Base-by-base conservation (phyloP, 2,113 vertebrate genomes). In the Brienomyrus longianalis region DNA sequence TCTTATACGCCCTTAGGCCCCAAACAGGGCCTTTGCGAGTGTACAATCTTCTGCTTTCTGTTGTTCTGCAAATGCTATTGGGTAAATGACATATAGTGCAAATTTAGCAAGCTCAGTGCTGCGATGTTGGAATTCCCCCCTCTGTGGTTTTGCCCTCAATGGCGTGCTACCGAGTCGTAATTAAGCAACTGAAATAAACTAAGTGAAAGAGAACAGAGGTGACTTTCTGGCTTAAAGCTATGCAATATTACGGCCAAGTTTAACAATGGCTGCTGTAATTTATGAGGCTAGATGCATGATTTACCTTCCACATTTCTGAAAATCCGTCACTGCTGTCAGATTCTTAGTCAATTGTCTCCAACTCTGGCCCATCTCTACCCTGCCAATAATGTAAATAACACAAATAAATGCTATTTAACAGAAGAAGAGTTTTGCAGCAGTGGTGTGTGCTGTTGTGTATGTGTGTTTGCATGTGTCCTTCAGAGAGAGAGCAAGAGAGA, bases 81-180 rank as follows among this genome's bases (percentile, higher is more conserved):
- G 43, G 77, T 83, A 83, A 84, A 84, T 48, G 21, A n/a, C 45
- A 84, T 23, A 13, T 39, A 47, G 66, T 45, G 62, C 59, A 77
- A 74, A 77, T 48, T 88, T 74, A 89, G 47, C 86, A 87, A 89
- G 31, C 13, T 80, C 15, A 43, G 74, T 92, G 90, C 62, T 90
- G n/a, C 19, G 1, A 47, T 27, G 84, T 54, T 39, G 89, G 92
- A 91, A 92, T 88, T 89, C 91, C 91, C 91, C 92, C 91, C 47
- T 43, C 74, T 80, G 74, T 80, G 74, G 74, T 43, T 80, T 80
- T 80, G 74, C 74, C 74, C 74, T 80, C 74, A 15, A 43, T 19
- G 74, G 0, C 74, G 0, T 80, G 35, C 31, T 80, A 17, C 74
- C 0, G 74, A 80, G 74, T 80, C 74, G 5, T 43, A 80, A 80